Evolutionary conservation across 2,888 invertebrate genomes (phyloP).

Genomic region (Chelonus formosanus): DNA sequence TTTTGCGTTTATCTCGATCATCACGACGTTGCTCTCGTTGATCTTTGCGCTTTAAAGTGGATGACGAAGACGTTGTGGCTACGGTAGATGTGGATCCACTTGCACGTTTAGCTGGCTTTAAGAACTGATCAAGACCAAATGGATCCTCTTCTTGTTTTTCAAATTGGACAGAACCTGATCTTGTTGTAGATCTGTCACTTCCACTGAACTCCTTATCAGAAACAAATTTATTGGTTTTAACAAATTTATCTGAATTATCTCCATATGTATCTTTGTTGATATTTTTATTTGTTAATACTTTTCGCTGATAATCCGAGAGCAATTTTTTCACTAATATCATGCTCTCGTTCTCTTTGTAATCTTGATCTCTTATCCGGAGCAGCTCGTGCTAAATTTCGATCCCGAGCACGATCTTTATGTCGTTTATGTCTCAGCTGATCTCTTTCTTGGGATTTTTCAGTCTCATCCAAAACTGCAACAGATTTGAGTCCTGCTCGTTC

Average conservation of each 20-base stretch:
- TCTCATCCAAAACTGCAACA: slow-evolving; percentile 66
- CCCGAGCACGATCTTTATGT: slow-evolving; percentile 90
- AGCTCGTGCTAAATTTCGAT: slow-evolving; percentile 90
- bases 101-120: slow-evolving; percentile 94
- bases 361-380: slow-evolving; percentile 94
- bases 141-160: slow-evolving; percentile 90
- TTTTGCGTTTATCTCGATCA: slow-evolving; percentile 58
- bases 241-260: slow-evolving; percentile 87
- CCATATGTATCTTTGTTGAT: slow-evolving; percentile 91
- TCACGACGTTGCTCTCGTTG: slow-evolving; percentile 60
- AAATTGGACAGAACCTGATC: slow-evolving; percentile 97
- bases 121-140: slow-evolving; percentile 97
- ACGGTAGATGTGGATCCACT: slow-evolving; percentile 68
- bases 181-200: slow-evolving; percentile 76
- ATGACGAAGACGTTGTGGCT: slow-evolving; percentile 12
- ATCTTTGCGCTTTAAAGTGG: slow-evolving; percentile 71
- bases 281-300: slow-evolving; percentile 78
- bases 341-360: slow-evolving; percentile 87
- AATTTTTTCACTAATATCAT: slow-evolving; percentile 98
- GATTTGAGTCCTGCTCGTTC: slow-evolving; percentile 86
- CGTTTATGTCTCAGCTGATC: slow-evolving; percentile 88
- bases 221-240: slow-evolving; percentile 92
- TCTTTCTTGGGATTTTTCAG: slow-evolving; percentile 81
- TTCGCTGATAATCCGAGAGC: slow-evolving; percentile 95
- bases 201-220: slow-evolving; percentile 98